These are phyloP conservation scores for Bombus picipes DNA, from an alignment of 1,140 invertebrate genomes.

Conservation along the genomic window DNA sequence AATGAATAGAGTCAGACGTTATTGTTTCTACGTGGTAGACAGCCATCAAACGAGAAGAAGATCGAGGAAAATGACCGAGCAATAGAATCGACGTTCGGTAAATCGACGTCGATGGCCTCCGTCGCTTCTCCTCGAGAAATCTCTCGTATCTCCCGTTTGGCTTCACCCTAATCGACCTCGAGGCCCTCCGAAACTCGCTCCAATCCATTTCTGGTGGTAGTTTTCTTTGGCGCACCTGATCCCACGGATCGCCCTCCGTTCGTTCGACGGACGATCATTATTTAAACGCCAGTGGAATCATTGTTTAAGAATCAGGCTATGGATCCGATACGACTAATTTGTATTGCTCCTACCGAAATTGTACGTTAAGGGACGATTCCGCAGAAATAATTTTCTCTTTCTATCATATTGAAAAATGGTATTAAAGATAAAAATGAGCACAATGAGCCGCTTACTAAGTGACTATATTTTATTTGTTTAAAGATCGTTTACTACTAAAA, in stretches of 20 bases:
- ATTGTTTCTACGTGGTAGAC: constrained; percentile 34
- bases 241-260: constrained; percentile 49
- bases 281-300: constrained; percentile 59
- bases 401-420: not conserved
- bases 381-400: no score
- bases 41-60: constrained; percentile 17
- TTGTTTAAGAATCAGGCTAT: constrained; percentile 55
- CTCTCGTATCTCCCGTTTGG: constrained; percentile 67
- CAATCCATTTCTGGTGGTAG: constrained; percentile 68
- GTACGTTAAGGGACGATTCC: not conserved
- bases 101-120: constrained; percentile 60
- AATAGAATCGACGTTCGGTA: constrained; percentile 50
- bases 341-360: not conserved
- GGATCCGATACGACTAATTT: not conserved
- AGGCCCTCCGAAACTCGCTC: constrained; percentile 63
- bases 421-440: not conserved
- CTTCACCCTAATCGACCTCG: constrained; percentile 68
- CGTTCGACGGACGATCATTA: constrained; percentile 57
- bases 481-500: no score
- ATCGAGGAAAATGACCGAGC: constrained; percentile 55
- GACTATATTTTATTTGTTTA: no score
- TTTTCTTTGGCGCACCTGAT: constrained; percentile 68
- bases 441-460: no score
- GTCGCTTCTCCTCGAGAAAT: constrained; percentile 58
- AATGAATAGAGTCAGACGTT: constrained; percentile 54